Conservation (phyloP, 2,797 vertebrate genomes). For the Gastrophryne carolinensis region DNA sequence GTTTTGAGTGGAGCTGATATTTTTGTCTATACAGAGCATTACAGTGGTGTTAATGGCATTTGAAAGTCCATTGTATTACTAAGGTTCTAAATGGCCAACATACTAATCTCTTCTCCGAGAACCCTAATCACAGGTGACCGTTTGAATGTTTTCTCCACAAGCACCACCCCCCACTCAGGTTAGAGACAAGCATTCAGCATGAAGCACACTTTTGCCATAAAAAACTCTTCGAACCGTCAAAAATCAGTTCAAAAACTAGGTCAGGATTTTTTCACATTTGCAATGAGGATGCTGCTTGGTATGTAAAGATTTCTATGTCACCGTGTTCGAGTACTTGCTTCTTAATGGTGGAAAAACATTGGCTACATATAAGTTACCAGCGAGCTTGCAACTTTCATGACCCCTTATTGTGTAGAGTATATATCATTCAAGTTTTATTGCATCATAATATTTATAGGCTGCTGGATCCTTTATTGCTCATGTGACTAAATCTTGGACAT, state of each 20-base stretch:
- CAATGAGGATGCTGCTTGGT: not conserved
- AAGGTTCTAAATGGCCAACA: conserved; percentile 6
- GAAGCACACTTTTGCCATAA: not conserved
- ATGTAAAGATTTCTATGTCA: not conserved
- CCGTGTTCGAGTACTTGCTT: not conserved
- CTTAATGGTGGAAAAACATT: not conserved
- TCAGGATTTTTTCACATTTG: conserved; percentile 1
- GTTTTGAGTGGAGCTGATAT: too few species aligned
- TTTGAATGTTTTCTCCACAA: conserved; percentile 26
- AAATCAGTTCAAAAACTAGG: not conserved
- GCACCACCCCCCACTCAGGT: conserved; percentile 24
- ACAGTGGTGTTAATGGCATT: conserved; percentile 7
- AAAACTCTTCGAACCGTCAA: not conserved
- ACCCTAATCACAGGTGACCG: conserved; percentile 32
- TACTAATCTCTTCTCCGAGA: not conserved
- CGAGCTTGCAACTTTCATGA: not conserved
- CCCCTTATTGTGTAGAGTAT: not conserved
- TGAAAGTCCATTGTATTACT: conserved; percentile 11
- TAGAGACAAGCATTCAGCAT: conserved; percentile 17
- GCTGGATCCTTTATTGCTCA: not conserved
- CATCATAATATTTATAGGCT: not conserved
- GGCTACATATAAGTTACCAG: not conserved
- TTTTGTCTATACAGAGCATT: conserved; percentile 9
- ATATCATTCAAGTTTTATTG: not conserved
- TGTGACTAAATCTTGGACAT: not conserved